Base-by-base conservation (phyloP, 2,797 vertebrate species). In the Sebastes oblongus region DNA sequence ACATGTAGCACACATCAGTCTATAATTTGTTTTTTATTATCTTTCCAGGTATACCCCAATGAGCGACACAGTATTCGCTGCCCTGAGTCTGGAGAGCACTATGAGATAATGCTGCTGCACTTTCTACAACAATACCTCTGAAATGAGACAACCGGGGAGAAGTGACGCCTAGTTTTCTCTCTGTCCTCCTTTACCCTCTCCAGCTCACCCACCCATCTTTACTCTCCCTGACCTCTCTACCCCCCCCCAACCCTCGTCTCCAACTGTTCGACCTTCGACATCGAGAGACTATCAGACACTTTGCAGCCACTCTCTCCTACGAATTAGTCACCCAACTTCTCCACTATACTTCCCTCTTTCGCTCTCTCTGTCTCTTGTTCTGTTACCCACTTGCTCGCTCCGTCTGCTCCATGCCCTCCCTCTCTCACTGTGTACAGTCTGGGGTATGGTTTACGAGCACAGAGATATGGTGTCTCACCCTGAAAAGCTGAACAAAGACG, bases 1-100 rank as follows among this genome's bases (percentile, higher is more conserved):
- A 22, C 22, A 29, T 42, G 2, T 5, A 1, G 12, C 18, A 27
- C 3, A 25, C 1, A 11, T 13, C 20, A 20, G 18, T 62, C 22
- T 69, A 9, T 59, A 22, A 72, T 16, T 22, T 39, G 9, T 25
- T 0, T 6, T 24, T 6, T 78, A 10, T 73, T 77, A 56, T 22
- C 61, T 27, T 75, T 74, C 2, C 69, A 99, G 98, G 98, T 99
- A 87, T 99, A 99, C 90, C 98, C 98, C 87, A 99, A 99, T 0
- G 98, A 99, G 95, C 96, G 98, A 92, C 98, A 99, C 95, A 99
- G 98, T 91, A 99, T 99, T 89, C 97, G 98, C 94, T 99, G 98
- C 95, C 98, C 98, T 0, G 98, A 99, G 94, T 99, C 98, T 5
- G 98, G 98, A 80, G 98, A 99, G 96, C 98, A 99, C 96, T 99